A percentile compares a stretch with the other conserved stretches of the same genome.
These are phyloP conservation scores for Phytoseiulus persimilis DNA, from an alignment of 2,888 invertebrate species.

Conservation along the genomic window DNA sequence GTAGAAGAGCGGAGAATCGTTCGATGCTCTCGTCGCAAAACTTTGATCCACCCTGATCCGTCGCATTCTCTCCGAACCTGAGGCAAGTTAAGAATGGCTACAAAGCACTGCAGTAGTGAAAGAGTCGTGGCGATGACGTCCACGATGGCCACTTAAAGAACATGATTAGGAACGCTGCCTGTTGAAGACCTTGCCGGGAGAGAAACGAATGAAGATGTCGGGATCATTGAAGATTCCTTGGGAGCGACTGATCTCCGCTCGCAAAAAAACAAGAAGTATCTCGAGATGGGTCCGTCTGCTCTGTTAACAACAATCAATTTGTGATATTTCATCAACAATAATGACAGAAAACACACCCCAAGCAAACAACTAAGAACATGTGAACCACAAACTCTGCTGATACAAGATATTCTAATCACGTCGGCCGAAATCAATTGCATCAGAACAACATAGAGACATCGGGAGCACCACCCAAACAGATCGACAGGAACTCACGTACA, in stretches of 20 bases:
- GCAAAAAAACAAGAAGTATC: background rate
- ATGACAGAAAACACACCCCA: slow-evolving; percentile 13
- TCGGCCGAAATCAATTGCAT: background rate
- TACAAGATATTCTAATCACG: background rate
- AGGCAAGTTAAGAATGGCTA: background rate
- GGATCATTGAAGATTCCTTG: background rate
- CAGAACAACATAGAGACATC: background rate
- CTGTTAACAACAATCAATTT: slow-evolving; percentile 39
- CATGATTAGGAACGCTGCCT: background rate
- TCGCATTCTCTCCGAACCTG: background rate
- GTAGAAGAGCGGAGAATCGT: background rate
- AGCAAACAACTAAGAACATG: background rate
- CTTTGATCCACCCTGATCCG: background rate
- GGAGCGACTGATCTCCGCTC: background rate
- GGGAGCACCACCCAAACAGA: background rate
- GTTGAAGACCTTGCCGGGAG: background rate
- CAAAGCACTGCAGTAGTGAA: background rate
- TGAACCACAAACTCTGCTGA: background rate
- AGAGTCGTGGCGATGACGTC: too few species aligned
- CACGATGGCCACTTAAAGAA: too few species aligned
- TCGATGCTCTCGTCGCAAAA: background rate
- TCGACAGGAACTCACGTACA: background rate
- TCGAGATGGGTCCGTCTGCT: background rate
- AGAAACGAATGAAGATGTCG: background rate
- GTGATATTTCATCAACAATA: slow-evolving; percentile 32